Base-by-base conservation (phyloP, 2,113 vertebrate genomes). In the Vidua chalybeata region DNA sequence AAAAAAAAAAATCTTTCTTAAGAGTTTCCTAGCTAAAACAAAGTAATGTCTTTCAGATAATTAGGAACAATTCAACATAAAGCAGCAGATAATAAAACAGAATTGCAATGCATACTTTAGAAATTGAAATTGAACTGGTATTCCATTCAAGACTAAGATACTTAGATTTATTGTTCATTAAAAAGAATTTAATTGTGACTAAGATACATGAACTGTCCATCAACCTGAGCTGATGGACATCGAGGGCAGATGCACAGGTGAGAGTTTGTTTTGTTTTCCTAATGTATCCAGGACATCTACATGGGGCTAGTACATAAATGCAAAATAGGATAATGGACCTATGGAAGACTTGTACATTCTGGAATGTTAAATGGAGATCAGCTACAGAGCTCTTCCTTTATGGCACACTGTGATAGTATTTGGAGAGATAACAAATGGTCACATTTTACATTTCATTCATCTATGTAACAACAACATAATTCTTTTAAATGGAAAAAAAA, bases 351-450 rank as follows among this genome's bases (percentile, higher is more conserved):
- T 37, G 8, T 31, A 15, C 10, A 6, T 72, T 49, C 43, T 46
- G 45, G 31, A 87, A 26, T 4, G 1, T 43, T 31, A 56, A 28
- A 35, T 15, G 24, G 15, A 72, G 18, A 58, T 48, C n/a, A 54
- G 23, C 5, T 63, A 35, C 11, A 67, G 59, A 73, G 20, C 3
- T 83, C 46, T 74, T 64, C 11, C 4, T 39, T 78, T 69, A 54
- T 51, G 45, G 19, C 9, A 49, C 0, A 1, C 12, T 43, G 22
- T 0, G 0, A 30, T 6, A 45, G 30, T 5, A 4, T 61, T 71
- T 78, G 9, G 41, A 61, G 30, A 68, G 15, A 41, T 9, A 77
- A 7, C 2, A 37, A 61, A 30, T 15, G 9, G 22, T 46, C 13
- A 51, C 4, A 37, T 93, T 46, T 80, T n/a, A 22, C 5, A 13